A percentile compares a stretch with the other conserved stretches of the same genome.
Evolutionary conservation across 2,888 invertebrate genomes (phyloP).

Genomic region (Eilema sororculum): DNA sequence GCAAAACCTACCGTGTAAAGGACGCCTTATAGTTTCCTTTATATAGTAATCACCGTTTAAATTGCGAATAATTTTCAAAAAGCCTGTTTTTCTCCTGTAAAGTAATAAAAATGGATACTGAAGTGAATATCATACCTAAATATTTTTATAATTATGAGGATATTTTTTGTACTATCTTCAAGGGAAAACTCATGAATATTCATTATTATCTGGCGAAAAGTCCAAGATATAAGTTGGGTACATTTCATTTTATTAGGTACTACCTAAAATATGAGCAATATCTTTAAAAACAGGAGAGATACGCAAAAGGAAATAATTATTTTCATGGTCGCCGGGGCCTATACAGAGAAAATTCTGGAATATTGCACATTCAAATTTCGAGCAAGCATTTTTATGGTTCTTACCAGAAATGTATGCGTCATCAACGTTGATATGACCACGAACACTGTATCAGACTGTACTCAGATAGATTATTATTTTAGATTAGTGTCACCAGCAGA

Average conservation of each 20-base stretch:
- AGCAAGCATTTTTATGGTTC: background rate
- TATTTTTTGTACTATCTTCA: background rate
- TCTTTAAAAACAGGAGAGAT: background rate
- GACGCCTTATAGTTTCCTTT: too few relatives aligned
- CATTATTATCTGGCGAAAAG: background rate
- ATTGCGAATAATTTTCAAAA: background rate
- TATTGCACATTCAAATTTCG: background rate
- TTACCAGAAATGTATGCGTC: background rate
- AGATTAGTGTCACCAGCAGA: background rate
- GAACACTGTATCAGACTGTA: background rate
- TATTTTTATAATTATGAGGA: background rate
- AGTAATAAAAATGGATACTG: background rate
- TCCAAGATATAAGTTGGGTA: background rate
- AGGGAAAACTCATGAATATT: background rate
- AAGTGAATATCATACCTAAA: background rate
- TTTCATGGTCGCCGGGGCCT: background rate
- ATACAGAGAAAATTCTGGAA: background rate
- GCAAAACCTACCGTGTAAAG: too few relatives aligned
- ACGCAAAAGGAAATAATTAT: background rate
- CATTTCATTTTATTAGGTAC: background rate
- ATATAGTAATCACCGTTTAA: too few relatives aligned
- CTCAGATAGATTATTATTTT: background rate
- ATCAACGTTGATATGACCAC: background rate
- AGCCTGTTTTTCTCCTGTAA: background rate
- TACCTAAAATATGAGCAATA: background rate